Evolutionary conservation across 2,888 invertebrate species (phyloP).

Genomic region (Meiosimyza platycephala): DNA sequence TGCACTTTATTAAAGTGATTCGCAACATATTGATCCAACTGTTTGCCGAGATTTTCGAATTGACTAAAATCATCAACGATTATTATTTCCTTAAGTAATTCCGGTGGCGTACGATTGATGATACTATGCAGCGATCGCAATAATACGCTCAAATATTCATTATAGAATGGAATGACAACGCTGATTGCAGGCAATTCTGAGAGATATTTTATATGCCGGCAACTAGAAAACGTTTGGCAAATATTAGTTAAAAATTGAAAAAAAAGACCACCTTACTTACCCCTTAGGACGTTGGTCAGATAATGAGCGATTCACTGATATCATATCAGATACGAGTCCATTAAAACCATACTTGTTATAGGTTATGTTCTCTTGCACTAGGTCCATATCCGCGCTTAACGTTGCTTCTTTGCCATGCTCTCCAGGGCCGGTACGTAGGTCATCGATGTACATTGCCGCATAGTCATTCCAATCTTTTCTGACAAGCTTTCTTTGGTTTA

Average conservation of each 20-base stretch:
- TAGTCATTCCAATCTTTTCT: conserved; percentile 89
- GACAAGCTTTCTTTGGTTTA: too few relatives aligned
- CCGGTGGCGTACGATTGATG: conserved; percentile 83
- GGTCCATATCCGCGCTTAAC: conserved; percentile 71
- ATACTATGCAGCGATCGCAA: conserved; percentile 84
- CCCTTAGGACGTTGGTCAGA: conserved; percentile 81
- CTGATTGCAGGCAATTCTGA: conserved; percentile 77
- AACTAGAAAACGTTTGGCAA: conserved; percentile 48
- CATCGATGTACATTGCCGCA: conserved; percentile 74
- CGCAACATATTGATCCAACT: conserved; percentile 81
- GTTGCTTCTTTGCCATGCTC: conserved; percentile 80
- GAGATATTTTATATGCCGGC: conserved; percentile 58
- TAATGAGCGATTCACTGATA: conserved; percentile 86
- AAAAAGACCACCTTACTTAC: conserved; percentile 55
- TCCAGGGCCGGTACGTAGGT: conserved; percentile 74
- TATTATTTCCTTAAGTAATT: conserved; percentile 88
- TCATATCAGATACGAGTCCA: conserved; percentile 90
- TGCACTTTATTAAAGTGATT: conserved; percentile 79
- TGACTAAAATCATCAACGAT: conserved; percentile 90
- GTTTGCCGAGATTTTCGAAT: conserved; percentile 78
- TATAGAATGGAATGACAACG: conserved; percentile 92
- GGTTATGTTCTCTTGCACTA: conserved; percentile 73
- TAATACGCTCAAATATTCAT: conserved; percentile 91
- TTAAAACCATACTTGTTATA: conserved; percentile 95
- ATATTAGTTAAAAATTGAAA: not conserved